phyloP scores from a whole-genome alignment of 2,113 vertebrate species.

The Neopipo cinnamomea region DNA sequence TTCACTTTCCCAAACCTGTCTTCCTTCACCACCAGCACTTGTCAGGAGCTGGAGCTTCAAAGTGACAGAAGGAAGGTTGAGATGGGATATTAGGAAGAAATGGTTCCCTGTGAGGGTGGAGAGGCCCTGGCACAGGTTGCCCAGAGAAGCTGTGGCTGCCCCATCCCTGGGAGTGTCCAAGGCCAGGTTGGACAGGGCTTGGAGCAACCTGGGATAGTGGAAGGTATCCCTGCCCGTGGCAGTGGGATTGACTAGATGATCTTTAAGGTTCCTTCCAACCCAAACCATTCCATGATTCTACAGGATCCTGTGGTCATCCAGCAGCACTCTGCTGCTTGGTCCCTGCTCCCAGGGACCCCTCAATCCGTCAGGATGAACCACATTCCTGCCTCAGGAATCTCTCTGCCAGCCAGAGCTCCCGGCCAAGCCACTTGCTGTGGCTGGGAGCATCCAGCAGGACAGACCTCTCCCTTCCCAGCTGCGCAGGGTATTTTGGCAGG shows the following conservation, averaged over 20 bases:
- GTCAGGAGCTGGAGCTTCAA: background rate
- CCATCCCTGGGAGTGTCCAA: background rate
- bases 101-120: background rate
- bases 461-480: background rate
- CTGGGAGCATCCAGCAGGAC: background rate
- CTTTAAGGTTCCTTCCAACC: background rate
- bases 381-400: background rate
- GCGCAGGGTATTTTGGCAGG: background rate
- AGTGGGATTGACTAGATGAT: background rate
- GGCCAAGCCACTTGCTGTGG: background rate
- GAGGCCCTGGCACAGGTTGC: background rate
- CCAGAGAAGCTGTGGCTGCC: background rate
- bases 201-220: background rate
- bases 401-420: background rate
- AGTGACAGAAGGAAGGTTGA: background rate
- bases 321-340: background rate
- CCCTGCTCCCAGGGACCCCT: background rate
- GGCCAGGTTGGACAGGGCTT: background rate
- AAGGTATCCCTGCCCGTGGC: background rate
- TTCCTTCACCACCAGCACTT: background rate
- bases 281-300: background rate
- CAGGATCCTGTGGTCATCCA: rapidly evolving
- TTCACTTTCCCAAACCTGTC: background rate
- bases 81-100: background rate
- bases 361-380: background rate